Evolutionary conservation across 2,113 vertebrate species (phyloP).

Genomic region (Leptocoma aspasia): DNA sequence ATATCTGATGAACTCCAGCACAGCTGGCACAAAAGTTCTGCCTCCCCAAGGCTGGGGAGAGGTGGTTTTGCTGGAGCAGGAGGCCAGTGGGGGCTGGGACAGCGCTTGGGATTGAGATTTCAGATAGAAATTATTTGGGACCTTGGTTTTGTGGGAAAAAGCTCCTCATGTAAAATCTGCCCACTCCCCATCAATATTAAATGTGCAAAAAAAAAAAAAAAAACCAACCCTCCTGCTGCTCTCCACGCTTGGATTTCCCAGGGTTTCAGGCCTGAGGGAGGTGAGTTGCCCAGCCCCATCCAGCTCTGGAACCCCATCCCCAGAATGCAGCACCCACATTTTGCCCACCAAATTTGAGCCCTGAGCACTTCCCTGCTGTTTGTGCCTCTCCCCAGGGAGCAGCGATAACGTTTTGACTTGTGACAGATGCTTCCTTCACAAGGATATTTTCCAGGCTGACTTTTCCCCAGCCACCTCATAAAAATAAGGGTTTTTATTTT

Average conservation of each 20-base stretch:
- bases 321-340: background rate
- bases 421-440: conserved; percentile 52
- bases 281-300: background rate
- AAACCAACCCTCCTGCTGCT: background rate
- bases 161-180: background rate
- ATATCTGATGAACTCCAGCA: background rate
- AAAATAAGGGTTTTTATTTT: background rate
- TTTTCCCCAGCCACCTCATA: conserved; percentile 11
- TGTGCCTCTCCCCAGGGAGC: background rate
- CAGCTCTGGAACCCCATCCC: background rate
- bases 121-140: background rate
- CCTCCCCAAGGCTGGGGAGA: background rate
- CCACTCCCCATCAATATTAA: background rate
- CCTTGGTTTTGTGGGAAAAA: rapidly evolving
- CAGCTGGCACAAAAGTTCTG: background rate
- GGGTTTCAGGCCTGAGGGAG: rapidly evolving
- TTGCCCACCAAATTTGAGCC: background rate
- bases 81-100: background rate
- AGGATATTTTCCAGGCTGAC: conserved; percentile 48
- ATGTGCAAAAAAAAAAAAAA: background rate
- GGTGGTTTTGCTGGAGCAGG: background rate
- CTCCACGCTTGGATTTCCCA: background rate
- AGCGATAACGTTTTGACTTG: background rate
- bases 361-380: background rate
- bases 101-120: background rate